Percentiles rank a stretch among this genome's conserved stretches.
Conservation (phyloP, 2,797 vertebrate species). For the Serranus cabrilla region DNA sequence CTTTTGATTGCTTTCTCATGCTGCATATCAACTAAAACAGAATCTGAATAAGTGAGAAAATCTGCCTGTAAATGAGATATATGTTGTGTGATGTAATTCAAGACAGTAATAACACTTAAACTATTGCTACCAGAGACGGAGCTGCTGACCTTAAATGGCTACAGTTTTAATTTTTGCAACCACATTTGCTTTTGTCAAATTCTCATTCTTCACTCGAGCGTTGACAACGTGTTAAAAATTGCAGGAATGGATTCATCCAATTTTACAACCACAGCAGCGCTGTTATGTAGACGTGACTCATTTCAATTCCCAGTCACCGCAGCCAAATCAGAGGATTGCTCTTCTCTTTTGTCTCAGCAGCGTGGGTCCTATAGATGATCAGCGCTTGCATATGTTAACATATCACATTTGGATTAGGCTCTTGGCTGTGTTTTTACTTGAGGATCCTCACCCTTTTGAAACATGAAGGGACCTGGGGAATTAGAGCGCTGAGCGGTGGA, state of each 20-base stretch:
- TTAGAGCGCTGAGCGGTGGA: slow-evolving; percentile 63
- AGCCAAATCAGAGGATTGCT: slow-evolving; percentile 63
- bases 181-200: slow-evolving; percentile 2
- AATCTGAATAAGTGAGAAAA: not conserved
- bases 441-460: slow-evolving; percentile 53
- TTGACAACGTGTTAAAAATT: slow-evolving; percentile 25
- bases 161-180: not conserved
- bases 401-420: slow-evolving; percentile 71
- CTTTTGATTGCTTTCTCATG: slow-evolving; percentile 12
- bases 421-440: slow-evolving; percentile 46
- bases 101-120: slow-evolving; percentile 10
- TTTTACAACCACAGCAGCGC: slow-evolving; percentile 39
- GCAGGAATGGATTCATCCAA: slow-evolving; percentile 38
- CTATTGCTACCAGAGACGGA: not conserved
- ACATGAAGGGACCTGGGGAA: slow-evolving; percentile 61
- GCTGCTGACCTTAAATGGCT: slow-evolving; percentile 16
- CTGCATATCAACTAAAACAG: not conserved
- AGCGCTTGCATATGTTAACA: slow-evolving; percentile 67
- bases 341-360: slow-evolving; percentile 58
- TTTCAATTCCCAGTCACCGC: slow-evolving; percentile 52
- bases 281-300: slow-evolving; percentile 53
- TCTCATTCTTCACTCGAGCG: slow-evolving; percentile 13
- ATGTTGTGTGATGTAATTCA: slow-evolving; percentile 17
- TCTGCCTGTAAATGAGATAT: not conserved
- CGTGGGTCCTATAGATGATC: slow-evolving; percentile 66